Base-by-base conservation (phyloP, 1,140 invertebrate species). In the Heterodera carotae region DNA sequence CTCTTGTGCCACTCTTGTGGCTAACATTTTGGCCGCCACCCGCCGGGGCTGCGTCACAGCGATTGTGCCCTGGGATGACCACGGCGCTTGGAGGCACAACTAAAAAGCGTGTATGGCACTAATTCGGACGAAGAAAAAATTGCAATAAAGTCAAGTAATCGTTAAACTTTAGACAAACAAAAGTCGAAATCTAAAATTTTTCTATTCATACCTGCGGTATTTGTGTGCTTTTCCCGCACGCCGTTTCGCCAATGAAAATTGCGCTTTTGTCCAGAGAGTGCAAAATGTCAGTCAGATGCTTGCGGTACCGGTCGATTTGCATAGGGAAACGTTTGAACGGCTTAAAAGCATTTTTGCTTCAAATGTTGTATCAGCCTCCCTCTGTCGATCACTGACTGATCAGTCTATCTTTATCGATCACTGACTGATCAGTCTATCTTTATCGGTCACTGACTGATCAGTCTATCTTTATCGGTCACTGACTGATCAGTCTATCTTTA, bases 21-120 rank as follows among this genome's bases (percentile, higher is more conserved):
- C 93, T 94, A 99, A 97, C 2, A 94, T 93, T 75, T 97, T 95
- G 0, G 97, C 95, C 25, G 97, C 97, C 0, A 99, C 94, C 89
- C 97, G 90, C 67, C 97, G 90, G 0, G 97, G 97, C 88, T 99
- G 95, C 0, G 97, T 99, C 2, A 98, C 90, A 0, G 92, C 95
- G 86, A 99, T 89, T 78, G 89, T 85, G 31, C 59, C 67, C 6
- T 7, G 43, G 18, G 68, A 60, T 27, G 53, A n/a, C 39, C n/a
- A 53, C 22, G 39, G 43, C 27, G 29, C 15, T 29, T 97, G 94
- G 0, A 96, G 92, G 88, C 94, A 96, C 94, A 94, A 93, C 88
- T 77, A 25, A 71, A 71, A 53, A 8, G 0, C 39, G 12, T 8
- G 39, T 8, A 43, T 1, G 39, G 39, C 6, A n/a, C n/a, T n/a